These are phyloP conservation scores for Crioceris asparagi DNA, from an alignment of 2,888 invertebrate genomes.

Conservation along the genomic window DNA sequence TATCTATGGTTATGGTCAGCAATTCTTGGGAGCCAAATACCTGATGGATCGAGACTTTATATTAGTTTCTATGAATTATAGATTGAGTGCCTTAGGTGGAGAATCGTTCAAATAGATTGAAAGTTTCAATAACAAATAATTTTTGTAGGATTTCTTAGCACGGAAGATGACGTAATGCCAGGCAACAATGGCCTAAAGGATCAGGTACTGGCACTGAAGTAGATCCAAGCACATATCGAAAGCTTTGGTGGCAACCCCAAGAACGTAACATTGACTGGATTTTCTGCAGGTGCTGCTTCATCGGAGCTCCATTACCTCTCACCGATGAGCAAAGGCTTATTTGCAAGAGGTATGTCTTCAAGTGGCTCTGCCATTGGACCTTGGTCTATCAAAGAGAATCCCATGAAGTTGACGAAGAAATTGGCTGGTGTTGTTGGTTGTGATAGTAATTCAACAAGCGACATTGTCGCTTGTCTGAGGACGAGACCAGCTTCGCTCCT, in stretches of 20 bases:
- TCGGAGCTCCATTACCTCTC: conserved; percentile 33
- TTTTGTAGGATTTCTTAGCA: conserved; percentile 30
- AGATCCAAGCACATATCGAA: conserved; percentile 31
- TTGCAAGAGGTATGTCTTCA: conserved; percentile 49
- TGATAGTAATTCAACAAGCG: conserved; percentile 39
- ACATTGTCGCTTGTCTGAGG: conserved; percentile 52
- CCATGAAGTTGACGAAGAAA: conserved; percentile 47
- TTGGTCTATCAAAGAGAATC: conserved; percentile 42
- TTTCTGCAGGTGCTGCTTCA: conserved; percentile 33
- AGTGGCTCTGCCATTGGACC: conserved; percentile 57
- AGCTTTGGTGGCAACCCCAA: conserved; percentile 32
- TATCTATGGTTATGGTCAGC: conserved; percentile 48
- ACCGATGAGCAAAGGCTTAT: conserved; percentile 23
- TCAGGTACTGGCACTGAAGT: conserved; percentile 30
- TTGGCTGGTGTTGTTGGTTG: conserved; percentile 53
- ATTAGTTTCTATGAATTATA: not conserved
- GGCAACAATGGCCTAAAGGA: conserved; percentile 35
- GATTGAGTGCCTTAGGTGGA: conserved; percentile 10
- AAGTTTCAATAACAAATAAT: not conserved
- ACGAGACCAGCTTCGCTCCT: conserved; percentile 2
- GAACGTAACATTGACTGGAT: conserved; percentile 30
- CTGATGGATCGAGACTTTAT: conserved; percentile 46
- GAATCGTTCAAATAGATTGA: not conserved
- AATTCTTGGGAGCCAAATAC: conserved; percentile 42
- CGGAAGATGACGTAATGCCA: conserved; percentile 29